Evolutionary conservation across 2,113 vertebrate species (phyloP), one percentile per base, ranked within the genome.

Genomic region (Cisticola juncidis): DNA sequence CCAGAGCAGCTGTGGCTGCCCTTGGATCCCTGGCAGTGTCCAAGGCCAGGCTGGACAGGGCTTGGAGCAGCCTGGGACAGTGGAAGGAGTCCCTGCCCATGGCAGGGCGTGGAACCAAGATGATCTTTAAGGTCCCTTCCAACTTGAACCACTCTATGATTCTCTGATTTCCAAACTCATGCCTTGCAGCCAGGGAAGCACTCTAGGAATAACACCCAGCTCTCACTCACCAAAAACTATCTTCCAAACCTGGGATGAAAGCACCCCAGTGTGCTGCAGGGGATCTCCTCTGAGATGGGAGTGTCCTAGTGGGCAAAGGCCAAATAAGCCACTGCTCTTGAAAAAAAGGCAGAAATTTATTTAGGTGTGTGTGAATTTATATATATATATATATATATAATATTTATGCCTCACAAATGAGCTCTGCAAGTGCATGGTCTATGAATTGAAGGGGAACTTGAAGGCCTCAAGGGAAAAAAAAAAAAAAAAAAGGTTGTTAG

Each of bases 41-140:
- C 64, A 11, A 62, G 10, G 29, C 5, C 12, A 42, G 25, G 28
- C 0, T 60, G 61, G n/a, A 47, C 0, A 0, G n/a, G n/a, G 17
- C 5, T 61, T 68, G 61, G 48, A 50, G 22, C 35, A 36, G 0
- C 18, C 35, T 50, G 64, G 56, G 9, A 5, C 0, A 24, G 19
- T 25, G 23, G 26, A 2, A 83, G 3, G 7, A 28, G 35, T 36
- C 56, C 31, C 35, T 56, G 35, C 12, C 18, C 3, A 4, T 18
- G 35, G 42, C 48, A 83, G 1, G 3, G 21, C 3, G 6, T 29
- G 28, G 36, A 5, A 15, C 25, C 1, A 44, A 24, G 26, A 50
- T 29, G 33, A 4, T 0, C 6, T 70, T 64, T 50, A 14, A 21
- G 11, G 9, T 57, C 23, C 19, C 8, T 57, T 44, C 57, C 50